A percentile compares a stretch with the other conserved stretches of the same genome.
Evolutionary conservation across 2,113 vertebrate genomes (phyloP).

Genomic region (Uria lomvia): DNA sequence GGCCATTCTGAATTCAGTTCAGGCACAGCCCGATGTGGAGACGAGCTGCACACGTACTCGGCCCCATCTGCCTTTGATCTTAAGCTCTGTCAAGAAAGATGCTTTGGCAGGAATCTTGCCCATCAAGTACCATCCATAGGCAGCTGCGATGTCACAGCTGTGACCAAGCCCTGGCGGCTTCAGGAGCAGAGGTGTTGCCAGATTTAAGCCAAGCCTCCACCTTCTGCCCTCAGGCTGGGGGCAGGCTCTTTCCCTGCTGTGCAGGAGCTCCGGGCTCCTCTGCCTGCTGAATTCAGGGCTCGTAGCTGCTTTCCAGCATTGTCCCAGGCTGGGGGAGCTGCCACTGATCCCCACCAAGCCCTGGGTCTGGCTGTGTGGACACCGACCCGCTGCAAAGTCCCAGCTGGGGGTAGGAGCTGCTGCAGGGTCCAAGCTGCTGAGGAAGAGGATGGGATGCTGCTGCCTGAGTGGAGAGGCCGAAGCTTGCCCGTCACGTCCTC

Average conservation of each 20-base stretch:
- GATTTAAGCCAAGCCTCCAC: background rate
- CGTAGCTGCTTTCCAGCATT: rapidly evolving
- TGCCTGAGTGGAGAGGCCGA: background rate
- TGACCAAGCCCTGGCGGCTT: constrained; percentile 16
- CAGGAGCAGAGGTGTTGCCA: background rate
- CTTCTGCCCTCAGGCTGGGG: background rate
- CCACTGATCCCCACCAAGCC: background rate
- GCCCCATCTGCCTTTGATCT: background rate
- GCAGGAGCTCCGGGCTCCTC: background rate
- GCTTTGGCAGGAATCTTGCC: constrained; percentile 28
- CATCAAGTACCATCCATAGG: constrained; percentile 2
- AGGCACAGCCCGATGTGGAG: rapidly evolving
- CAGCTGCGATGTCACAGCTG: background rate
- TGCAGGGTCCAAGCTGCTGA: rapidly evolving
- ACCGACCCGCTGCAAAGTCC: background rate
- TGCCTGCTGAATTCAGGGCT: background rate
- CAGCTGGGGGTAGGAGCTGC: background rate
- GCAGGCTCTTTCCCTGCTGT: background rate
- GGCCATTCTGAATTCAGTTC: rapidly evolving
- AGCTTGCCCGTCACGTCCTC: background rate
- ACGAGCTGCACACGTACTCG: rapidly evolving
- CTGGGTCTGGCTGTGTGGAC: background rate
- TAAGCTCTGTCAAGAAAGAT: background rate
- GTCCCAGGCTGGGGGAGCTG: background rate
- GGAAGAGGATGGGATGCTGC: background rate